Percentiles rank a stretch among this genome's conserved stretches.
These are phyloP conservation scores for Manis crassicaudata DNA, from an alignment of 2,797 vertebrate genomes.

Conservation along the genomic window DNA sequence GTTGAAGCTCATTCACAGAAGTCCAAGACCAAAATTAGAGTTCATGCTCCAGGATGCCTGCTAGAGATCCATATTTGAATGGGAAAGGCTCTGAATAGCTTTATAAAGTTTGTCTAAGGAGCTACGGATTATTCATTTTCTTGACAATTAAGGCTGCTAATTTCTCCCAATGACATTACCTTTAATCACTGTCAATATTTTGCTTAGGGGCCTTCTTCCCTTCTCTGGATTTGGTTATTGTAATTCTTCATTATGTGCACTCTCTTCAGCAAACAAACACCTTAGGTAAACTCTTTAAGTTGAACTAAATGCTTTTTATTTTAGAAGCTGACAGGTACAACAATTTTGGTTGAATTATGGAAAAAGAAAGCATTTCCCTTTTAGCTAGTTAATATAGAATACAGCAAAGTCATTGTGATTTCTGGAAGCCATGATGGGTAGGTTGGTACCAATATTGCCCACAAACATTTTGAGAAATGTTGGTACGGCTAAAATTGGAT, in stretches of 20 bases:
- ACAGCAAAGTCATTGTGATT: neutral
- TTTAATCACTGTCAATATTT: constrained; percentile 54
- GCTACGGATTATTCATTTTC: neutral
- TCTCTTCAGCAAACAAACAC: neutral
- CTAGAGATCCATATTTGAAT: neutral
- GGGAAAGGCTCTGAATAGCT: neutral
- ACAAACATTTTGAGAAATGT: neutral
- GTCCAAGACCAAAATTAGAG: neutral
- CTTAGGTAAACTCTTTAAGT: constrained; percentile 37
- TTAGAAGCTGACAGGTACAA: constrained; percentile 12
- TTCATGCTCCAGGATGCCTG: neutral
- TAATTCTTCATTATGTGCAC: constrained; percentile 6
- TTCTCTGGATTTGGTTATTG: constrained; percentile 36
- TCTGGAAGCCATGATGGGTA: neutral
- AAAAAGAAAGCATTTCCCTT: constrained; percentile 62
- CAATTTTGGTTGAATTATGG: constrained; percentile 35
- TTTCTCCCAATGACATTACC: constrained; percentile 39
- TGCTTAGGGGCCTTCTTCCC: neutral
- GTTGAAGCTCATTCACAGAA: neutral
- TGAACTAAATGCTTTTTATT: constrained; percentile 36
- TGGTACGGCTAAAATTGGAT: neutral
- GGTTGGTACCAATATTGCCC: neutral
- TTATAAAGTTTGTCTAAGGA: neutral
- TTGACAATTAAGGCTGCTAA: constrained; percentile 13
- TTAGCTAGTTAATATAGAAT: neutral